Percentiles rank a stretch among this genome's conserved stretches.
phyloP scores from a whole-genome alignment of 2,113 vertebrate genomes.

The Elaphurus davidianus region DNA sequence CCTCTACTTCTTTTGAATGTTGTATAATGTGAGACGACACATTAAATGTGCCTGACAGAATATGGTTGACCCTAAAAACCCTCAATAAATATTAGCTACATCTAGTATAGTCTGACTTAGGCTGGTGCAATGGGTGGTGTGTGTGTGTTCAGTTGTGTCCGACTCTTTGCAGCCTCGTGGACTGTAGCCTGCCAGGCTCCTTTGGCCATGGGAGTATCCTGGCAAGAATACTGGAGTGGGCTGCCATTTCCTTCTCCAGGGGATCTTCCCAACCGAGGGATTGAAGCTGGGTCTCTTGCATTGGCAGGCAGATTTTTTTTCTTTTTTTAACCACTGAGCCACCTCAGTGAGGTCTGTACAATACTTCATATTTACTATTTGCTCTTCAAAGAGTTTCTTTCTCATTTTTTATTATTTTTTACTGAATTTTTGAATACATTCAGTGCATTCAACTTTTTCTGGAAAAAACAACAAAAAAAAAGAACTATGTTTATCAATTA shows the following conservation, averaged over 20 bases:
- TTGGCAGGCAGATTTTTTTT: not conserved
- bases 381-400: not conserved
- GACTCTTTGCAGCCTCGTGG: not conserved
- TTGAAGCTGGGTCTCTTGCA: not conserved
- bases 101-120: not conserved
- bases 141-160: not conserved
- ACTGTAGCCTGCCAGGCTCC: not conserved
- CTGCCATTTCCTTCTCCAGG: not conserved
- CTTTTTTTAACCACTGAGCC: not conserved
- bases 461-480: not conserved
- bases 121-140: not conserved
- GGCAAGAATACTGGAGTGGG: not conserved
- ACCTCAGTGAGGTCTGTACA: not conserved
- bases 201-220: not conserved
- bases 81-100: not conserved
- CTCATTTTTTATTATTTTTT: not conserved
- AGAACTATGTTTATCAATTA: not conserved
- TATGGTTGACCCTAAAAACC: not conserved
- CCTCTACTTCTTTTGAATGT: not conserved
- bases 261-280: not conserved
- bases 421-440: not conserved
- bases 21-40: not conserved
- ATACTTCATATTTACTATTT: not conserved
- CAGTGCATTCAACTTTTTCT: not conserved
- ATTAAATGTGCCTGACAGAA: not conserved